A percentile compares a stretch with the other conserved stretches of the same genome.
Evolutionary conservation across 2,113 vertebrate genomes (phyloP).

Genomic region (Solenodon paradoxus): DNA sequence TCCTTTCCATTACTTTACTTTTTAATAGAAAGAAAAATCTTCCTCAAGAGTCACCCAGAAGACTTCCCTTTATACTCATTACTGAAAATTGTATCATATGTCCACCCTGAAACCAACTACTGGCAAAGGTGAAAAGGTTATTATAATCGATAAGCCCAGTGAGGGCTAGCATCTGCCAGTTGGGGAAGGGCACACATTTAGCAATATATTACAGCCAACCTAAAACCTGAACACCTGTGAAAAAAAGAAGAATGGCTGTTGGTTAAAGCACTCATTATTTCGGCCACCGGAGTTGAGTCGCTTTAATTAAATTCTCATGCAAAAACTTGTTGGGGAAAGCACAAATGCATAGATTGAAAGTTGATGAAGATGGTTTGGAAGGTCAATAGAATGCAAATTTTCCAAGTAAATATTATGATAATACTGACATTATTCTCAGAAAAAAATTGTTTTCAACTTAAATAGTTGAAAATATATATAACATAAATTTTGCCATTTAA

Average conservation of each 20-base stretch:
- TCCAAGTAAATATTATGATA: neutral
- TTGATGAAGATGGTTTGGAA: neutral
- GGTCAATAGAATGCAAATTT: neutral
- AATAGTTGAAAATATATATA: no score
- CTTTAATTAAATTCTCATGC: neutral
- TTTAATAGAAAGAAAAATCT: neutral
- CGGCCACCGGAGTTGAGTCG: neutral
- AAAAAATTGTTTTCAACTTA: neutral
- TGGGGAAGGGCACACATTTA: neutral
- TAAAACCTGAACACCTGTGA: neutral
- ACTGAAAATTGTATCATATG: neutral
- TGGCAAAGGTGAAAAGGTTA: neutral
- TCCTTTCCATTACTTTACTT: neutral
- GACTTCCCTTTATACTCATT: neutral
- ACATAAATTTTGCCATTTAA: neutral
- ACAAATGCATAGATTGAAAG: neutral
- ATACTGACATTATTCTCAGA: neutral
- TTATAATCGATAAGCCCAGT: neutral
- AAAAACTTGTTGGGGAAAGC: neutral
- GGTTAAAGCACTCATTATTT: neutral
- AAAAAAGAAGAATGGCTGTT: neutral
- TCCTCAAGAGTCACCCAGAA: neutral
- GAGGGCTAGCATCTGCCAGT: neutral
- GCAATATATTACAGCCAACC: no score
- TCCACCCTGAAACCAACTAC: neutral